Evolutionary conservation across 2,888 invertebrate species (phyloP).

Genomic region (Calliphora vomitoria): DNA sequence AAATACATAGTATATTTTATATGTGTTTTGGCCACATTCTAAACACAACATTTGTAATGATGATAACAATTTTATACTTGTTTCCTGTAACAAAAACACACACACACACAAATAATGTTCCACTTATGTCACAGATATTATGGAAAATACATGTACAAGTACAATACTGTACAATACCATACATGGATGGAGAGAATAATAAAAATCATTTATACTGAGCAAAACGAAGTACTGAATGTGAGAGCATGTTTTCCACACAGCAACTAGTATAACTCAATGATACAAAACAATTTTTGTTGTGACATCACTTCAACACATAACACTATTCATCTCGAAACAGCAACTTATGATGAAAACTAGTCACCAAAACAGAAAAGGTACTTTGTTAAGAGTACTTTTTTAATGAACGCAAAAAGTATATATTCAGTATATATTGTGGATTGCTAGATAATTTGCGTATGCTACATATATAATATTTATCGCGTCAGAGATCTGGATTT

Average conservation of each 20-base stretch:
- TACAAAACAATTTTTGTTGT: not conserved
- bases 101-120: slow-evolving; percentile 11
- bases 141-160: not conserved
- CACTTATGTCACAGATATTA: slow-evolving; percentile 26
- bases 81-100: not conserved
- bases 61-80: not conserved
- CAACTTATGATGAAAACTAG: not conserved
- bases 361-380: not conserved
- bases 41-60: not conserved
- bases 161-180: not conserved
- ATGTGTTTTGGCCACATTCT: not conserved
- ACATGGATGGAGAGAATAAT: not conserved
- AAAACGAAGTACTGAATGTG: not conserved
- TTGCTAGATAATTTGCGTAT: no score
- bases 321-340: not conserved
- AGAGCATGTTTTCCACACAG: not conserved
- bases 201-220: not conserved
- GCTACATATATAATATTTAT: no score
- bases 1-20: not conserved
- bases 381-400: no score
- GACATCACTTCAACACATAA: not conserved
- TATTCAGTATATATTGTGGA: no score
- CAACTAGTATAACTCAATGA: not conserved
- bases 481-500: no score
- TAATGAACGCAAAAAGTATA: no score